These are phyloP conservation scores for Drosophila maculinotata DNA, from an alignment of 2,888 invertebrate species.

Conservation along the genomic window DNA sequence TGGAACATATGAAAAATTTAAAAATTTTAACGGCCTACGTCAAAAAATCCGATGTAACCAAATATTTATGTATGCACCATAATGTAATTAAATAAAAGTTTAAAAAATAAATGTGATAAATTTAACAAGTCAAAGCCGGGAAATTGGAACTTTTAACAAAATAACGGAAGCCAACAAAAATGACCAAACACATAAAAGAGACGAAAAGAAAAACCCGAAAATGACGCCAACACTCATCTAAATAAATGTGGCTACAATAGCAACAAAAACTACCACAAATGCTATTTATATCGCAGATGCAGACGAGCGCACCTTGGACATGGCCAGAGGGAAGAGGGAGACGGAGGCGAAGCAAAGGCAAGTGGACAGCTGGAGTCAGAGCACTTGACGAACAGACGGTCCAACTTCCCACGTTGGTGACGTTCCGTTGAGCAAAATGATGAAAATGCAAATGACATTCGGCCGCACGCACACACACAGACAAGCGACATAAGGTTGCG, in stretches of 20 bases:
- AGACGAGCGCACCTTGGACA: constrained; percentile 40
- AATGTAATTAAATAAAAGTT: constrained; percentile 61
- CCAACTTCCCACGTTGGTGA: constrained; percentile 74
- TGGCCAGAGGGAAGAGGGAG: constrained; percentile 2
- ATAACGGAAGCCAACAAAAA: constrained; percentile 61
- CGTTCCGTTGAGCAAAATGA: constrained; percentile 73
- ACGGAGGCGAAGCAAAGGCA: constrained; percentile 14
- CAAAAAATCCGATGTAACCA: constrained; percentile 22
- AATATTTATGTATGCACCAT: constrained; percentile 42
- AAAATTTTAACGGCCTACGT: constrained; percentile 39
- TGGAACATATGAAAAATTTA: constrained; percentile 28
- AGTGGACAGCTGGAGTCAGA: constrained; percentile 61
- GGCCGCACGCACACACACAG: constrained; percentile 34
- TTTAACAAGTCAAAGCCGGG: constrained; percentile 42
- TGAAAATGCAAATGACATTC: constrained; percentile 67
- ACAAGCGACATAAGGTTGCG: not conserved
- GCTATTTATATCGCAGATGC: constrained; percentile 69
- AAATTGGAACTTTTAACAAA: constrained; percentile 29
- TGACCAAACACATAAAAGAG: constrained; percentile 21
- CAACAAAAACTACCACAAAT: constrained; percentile 45
- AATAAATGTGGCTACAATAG: constrained; percentile 47
- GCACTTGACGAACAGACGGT: constrained; percentile 59
- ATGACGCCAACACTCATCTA: constrained; percentile 55
- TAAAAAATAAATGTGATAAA: constrained; percentile 74
- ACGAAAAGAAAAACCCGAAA: constrained; percentile 28